phyloP scores from a whole-genome alignment of 2,888 invertebrate genomes.

The Habrosyne pyritoides region DNA sequence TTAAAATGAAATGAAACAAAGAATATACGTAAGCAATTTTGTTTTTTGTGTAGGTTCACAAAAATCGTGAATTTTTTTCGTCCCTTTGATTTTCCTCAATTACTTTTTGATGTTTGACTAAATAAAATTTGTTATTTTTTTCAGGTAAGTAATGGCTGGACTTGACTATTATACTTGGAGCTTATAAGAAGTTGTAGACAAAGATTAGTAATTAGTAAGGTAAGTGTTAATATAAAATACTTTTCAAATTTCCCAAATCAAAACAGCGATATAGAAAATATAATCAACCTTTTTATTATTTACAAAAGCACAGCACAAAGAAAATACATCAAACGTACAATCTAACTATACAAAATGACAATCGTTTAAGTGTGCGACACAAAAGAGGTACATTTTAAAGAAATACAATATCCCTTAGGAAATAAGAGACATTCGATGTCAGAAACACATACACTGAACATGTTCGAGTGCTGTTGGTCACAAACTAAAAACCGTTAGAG shows the following conservation, averaged over 20 bases:
- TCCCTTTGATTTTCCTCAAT: slow-evolving; percentile 1
- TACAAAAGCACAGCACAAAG: background rate
- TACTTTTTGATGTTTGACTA: background rate
- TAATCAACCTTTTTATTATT: too few species aligned
- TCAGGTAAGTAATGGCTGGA: background rate
- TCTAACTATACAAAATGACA: background rate
- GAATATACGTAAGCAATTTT: background rate
- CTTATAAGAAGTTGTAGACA: background rate
- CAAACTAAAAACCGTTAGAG: slow-evolving; percentile 23
- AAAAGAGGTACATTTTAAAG: slow-evolving; percentile 51
- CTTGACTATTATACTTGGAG: too few species aligned
- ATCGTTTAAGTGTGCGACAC: slow-evolving; percentile 27
- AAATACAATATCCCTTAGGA: slow-evolving; percentile 47
- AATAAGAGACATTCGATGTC: slow-evolving; percentile 55
- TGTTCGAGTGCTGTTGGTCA: slow-evolving; percentile 27
- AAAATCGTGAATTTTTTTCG: background rate
- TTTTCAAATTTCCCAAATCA: background rate
- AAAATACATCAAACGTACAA: background rate
- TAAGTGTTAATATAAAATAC: background rate
- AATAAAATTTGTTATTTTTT: background rate
- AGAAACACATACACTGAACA: slow-evolving; percentile 41
- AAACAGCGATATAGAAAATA: background rate
- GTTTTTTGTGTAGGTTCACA: too few species aligned
- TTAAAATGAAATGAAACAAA: slow-evolving; percentile 2
- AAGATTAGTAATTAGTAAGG: background rate